Evolutionary conservation across 2,888 invertebrate species (phyloP), one percentile per base, ranked within the genome.

Genomic region (Lissocephala sabroskyi): DNA sequence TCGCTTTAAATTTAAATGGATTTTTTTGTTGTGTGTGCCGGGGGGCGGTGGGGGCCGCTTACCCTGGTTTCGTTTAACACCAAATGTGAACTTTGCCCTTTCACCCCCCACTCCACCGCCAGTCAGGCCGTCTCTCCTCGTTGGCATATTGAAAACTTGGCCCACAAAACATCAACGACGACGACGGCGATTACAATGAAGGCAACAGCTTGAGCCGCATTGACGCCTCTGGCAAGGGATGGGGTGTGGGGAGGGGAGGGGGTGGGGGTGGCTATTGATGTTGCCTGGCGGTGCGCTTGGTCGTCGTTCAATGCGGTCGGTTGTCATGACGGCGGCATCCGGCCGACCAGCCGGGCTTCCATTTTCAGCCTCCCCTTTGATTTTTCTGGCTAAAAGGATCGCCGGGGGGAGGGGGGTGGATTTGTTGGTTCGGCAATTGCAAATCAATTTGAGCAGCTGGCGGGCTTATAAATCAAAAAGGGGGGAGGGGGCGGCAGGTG

Each of bases 391-490:
- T 48, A 43, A 49, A 49, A 37, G 45, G 54, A 39, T 10, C n/a
- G 23, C 17, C 10, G n/a, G 19, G n/a, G n/a, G n/a, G n/a, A n/a
- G n/a, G n/a, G n/a, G n/a, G n/a, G n/a, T n/a, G n/a, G n/a, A n/a
- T n/a, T n/a, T n/a, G n/a, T n/a, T 14, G 28, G 7, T 9, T 14
- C 41, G 46, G 53, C 68, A 76, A 68, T 68, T 68, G 70, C 62
- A 76, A 68, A 76, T 73, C 77, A 76, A 68, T 68, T 68, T 68
- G 56, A 50, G 18, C 30, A 55, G 59, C 65, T 49, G 51, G 51
- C 53, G 42, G n/a, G n/a, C n/a, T n/a, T 52, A 68, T 68, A 76
- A 68, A 68, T 68, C 77, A 76, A 68, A 76, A n/a, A n/a, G n/a
- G n/a, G n/a, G n/a, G n/a, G n/a, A n/a, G n/a, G n/a, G n/a, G 46